Percentiles rank a stretch among this genome's conserved stretches.
Conservation (phyloP, 2,888 invertebrate species). For the Lepeophtheirus nordmannii region DNA sequence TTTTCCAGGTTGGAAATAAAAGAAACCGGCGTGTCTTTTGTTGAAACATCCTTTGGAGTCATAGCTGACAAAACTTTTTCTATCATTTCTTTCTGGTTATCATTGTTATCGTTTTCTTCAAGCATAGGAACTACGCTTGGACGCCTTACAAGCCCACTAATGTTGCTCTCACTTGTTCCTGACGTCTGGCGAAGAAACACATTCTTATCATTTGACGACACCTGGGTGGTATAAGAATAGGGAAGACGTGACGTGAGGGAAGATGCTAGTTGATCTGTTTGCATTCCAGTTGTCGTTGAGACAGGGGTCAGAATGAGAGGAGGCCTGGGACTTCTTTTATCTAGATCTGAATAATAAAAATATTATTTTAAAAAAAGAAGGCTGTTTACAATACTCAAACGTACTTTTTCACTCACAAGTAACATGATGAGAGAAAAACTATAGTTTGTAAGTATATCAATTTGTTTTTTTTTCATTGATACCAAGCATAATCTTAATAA, state of each 20-base stretch:
- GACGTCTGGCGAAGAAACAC: background rate
- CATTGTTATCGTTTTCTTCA: background rate
- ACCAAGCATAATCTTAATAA: no score
- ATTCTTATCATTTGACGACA: background rate
- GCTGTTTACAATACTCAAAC: no score
- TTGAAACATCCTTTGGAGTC: background rate
- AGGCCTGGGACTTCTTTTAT: background rate
- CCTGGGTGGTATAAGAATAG: background rate
- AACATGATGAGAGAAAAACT: no score
- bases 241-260: background rate
- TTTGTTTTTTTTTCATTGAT: no score
- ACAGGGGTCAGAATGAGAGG: background rate
- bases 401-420: no score
- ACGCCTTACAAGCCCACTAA: background rate
- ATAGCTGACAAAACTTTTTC: background rate
- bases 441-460: no score
- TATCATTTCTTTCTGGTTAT: background rate
- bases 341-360: background rate
- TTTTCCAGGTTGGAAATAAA: background rate
- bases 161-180: background rate
- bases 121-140: background rate
- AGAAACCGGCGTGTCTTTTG: background rate
- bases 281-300: no score
- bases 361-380: no score
- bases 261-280: background rate